phyloP scores from a whole-genome alignment of 2,113 vertebrate genomes.

The Erythrolamprus reginae region DNA sequence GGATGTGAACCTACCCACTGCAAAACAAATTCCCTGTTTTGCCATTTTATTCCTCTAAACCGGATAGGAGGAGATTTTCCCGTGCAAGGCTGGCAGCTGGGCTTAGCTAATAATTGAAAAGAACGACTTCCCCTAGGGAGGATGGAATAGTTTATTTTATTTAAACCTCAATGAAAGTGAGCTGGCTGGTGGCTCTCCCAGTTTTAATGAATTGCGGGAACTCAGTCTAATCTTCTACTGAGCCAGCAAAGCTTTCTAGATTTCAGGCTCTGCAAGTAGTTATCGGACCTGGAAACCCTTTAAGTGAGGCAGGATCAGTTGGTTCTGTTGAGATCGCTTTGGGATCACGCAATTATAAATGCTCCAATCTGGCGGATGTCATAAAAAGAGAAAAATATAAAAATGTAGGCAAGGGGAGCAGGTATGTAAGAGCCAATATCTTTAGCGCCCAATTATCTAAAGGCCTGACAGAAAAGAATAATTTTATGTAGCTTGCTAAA shows the following conservation, averaged over 20 bases:
- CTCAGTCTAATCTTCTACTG: not conserved
- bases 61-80: too few relatives aligned
- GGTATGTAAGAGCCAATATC: not conserved
- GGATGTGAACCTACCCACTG: not conserved
- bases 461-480: not conserved
- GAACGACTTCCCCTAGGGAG: not conserved
- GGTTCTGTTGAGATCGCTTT: not conserved
- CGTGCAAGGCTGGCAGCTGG: not conserved
- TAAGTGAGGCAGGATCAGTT: not conserved
- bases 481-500: not conserved
- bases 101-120: not conserved
- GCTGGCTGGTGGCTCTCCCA: not conserved
- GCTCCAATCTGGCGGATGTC: not conserved
- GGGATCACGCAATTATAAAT: not conserved
- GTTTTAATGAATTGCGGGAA: not conserved
- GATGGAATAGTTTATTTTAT: not conserved
- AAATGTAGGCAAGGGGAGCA: not conserved
- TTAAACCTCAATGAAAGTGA: not conserved
- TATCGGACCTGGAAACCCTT: not conserved
- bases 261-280: not conserved
- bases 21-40: not conserved
- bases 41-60: not conserved
- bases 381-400: not conserved
- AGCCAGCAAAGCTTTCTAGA: not conserved
- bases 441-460: not conserved